phyloP scores from a whole-genome alignment of 2,113 vertebrate species.

The Ploceus nigricollis region DNA sequence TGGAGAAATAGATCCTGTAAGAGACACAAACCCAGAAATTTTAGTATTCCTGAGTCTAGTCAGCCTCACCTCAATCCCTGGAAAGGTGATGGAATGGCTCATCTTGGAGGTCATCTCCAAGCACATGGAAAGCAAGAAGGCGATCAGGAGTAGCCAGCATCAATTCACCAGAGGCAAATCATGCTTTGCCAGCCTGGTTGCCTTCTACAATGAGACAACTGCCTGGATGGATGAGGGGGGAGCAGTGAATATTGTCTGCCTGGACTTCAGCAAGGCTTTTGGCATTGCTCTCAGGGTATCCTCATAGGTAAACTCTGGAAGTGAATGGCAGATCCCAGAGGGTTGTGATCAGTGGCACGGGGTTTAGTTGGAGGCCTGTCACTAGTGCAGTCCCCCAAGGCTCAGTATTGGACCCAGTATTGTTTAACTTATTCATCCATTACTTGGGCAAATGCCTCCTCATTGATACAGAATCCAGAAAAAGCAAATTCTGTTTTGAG shows the following conservation, averaged over 20 bases:
- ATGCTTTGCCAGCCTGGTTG: background rate
- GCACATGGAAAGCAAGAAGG: background rate
- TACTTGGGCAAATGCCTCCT: background rate
- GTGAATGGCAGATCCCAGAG: background rate
- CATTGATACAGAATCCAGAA: background rate
- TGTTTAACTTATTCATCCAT: background rate
- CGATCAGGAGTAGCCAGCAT: background rate
- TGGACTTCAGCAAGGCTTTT: background rate
- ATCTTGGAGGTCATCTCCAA: background rate
- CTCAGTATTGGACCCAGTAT: background rate
- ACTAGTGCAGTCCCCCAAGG: background rate
- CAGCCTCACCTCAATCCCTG: background rate
- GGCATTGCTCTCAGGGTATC: background rate
- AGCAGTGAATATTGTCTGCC: background rate
- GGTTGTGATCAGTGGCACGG: background rate
- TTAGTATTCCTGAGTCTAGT: background rate
- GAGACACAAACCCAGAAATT: background rate
- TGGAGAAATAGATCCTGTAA: background rate
- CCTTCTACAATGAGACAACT: background rate
- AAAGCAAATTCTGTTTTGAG: background rate
- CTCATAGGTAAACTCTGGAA: background rate
- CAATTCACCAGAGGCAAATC: accelerated
- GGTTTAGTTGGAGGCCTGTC: background rate
- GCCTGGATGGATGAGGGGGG: background rate
- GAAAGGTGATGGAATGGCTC: background rate